These are phyloP conservation scores for Sisor rabdophorus DNA, from an alignment of 2,113 vertebrate species.

Conservation along the genomic window DNA sequence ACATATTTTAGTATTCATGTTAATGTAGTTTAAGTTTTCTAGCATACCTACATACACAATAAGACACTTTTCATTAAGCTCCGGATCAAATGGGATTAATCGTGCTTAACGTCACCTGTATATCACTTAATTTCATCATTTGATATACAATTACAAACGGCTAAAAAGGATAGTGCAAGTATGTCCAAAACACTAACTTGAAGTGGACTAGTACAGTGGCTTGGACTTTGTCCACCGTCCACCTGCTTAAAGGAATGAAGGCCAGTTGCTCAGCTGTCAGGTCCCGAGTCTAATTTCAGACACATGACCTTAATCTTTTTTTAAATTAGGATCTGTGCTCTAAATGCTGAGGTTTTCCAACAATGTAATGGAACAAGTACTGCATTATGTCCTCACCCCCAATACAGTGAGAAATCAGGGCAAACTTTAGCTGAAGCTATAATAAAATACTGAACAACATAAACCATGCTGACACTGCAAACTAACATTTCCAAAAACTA, in stretches of 20 bases:
- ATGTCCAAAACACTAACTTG: not conserved
- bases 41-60: not conserved
- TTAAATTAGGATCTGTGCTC: not conserved
- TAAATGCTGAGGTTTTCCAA: too few species aligned
- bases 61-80: not conserved
- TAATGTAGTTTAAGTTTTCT: not conserved
- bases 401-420: constrained; percentile 26
- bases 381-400: not conserved
- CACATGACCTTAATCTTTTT: not conserved
- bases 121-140: not conserved
- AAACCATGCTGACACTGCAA: not conserved
- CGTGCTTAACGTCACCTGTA: not conserved
- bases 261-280: not conserved
- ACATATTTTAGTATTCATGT: not conserved
- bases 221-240: not conserved
- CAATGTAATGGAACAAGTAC: not conserved
- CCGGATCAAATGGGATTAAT: not conserved
- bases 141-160: not conserved
- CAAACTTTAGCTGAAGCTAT: constrained; percentile 20
- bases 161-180: not conserved
- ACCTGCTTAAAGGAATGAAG: not conserved
- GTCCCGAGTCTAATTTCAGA: not conserved
- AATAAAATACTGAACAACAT: not conserved
- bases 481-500: not conserved
- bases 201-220: not conserved